Percentiles rank a stretch among this genome's conserved stretches.
Conservation (phyloP, 2,113 vertebrate species). For the Formicarius rufipectus region DNA sequence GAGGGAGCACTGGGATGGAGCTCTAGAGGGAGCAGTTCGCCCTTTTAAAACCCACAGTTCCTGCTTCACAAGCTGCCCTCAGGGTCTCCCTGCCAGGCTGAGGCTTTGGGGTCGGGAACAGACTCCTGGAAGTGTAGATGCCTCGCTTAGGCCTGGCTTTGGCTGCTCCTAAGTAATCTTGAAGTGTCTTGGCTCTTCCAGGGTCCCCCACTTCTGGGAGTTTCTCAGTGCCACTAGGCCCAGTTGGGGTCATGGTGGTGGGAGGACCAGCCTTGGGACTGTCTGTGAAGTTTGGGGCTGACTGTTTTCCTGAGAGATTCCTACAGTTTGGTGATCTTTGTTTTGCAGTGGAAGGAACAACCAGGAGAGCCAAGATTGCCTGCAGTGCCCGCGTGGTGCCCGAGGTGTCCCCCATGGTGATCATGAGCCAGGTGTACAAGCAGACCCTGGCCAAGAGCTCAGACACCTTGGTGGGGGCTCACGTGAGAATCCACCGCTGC, state of each 20-base stretch:
- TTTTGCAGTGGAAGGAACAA: slow-evolving; percentile 85
- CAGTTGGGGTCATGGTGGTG: rapidly evolving
- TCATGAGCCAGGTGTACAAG: slow-evolving; percentile 92
- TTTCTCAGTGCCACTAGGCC: not conserved
- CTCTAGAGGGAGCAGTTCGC: not conserved
- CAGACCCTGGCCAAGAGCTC: slow-evolving; percentile 96
- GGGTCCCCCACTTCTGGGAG: not conserved
- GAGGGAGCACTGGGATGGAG: not conserved
- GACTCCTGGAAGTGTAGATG: not conserved
- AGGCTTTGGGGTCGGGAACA: not conserved
- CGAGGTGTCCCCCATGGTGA: slow-evolving; percentile 81
- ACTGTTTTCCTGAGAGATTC: not conserved
- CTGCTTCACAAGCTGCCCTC: not conserved
- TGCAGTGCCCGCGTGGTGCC: slow-evolving; percentile 83
- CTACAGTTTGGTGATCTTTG: not conserved
- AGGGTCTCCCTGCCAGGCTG: not conserved
- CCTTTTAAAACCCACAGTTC: not conserved
- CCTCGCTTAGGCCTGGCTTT: not conserved
- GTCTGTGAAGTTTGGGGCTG: not conserved
- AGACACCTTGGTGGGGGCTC: slow-evolving; percentile 85
- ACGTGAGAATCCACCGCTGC: slow-evolving; percentile 90
- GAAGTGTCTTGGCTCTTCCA: not conserved
- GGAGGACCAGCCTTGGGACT: not conserved
- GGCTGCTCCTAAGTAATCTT: not conserved
- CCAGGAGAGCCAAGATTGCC: slow-evolving; percentile 89